Evolutionary conservation across 53 echinoderm and acorn worm genomes (phyloP), one percentile per base, ranked within the genome.

Genomic region (Zoroaster sp.): DNA sequence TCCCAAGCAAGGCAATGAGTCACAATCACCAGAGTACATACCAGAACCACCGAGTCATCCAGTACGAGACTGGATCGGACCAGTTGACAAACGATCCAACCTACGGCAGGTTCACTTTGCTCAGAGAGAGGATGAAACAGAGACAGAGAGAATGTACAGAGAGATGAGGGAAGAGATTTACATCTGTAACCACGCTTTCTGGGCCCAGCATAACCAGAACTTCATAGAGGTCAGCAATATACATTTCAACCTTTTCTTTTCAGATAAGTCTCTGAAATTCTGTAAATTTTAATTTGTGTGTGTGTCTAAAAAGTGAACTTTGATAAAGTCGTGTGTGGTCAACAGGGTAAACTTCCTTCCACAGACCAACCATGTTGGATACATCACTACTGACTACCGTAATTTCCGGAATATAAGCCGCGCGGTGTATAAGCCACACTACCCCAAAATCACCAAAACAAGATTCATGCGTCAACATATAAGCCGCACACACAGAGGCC

Each of bases 121-220:
- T n/a, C 90, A 92, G 40, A 86, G 86, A 33, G 47, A 71, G 6
- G 70, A 95, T 51, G 97, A 97, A 77, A 95, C 92, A 33, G 87
- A 88, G 17, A 86, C 77, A 43, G 97, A 97, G 82, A 86, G 74
- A 41, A 66, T 18, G 11, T 92, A 95, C 42, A 72, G 97, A 34
- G 71, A 83, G 31, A 88, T 82, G 72, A 88, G 92, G 32, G 89
- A 94, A 54, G 91, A 83, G 36, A 94, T 94, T 21, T 82, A 88
- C 34, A 66, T 80, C 12, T 97, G 93, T 93, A 97, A 97, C 69
- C 97, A 97, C 81, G 52, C 87, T 17, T 97, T 97, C 80, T 97
- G 97, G 97, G 85, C 88, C 12, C 83, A 66, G 59, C 97, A 97
- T 18, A 97, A 97, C 87, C 92, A 93, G 44, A 88, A 87, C 54